Evolutionary conservation across 2,113 vertebrate genomes (phyloP), one percentile per base, ranked within the genome.

Genomic region (Burhinus oedicnemus): DNA sequence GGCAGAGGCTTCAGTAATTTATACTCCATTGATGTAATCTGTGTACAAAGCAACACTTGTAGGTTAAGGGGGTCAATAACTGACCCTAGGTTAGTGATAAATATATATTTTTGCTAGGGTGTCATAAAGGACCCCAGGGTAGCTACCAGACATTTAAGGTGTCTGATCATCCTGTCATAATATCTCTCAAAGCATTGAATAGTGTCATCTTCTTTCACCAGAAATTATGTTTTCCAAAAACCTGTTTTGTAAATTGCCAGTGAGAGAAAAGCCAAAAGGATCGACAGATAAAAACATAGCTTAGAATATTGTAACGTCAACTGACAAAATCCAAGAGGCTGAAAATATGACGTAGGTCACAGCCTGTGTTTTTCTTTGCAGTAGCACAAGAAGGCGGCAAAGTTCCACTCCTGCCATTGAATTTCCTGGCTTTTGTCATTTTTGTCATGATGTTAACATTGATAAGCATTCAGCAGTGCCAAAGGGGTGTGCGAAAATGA

Each of bases 361-460:
- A 85, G 42, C 15, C 22, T 42, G 12, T 40, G 21, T 34, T 95
- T 86, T 87, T 36, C 40, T 93, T 92, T n/a, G 40, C 65, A 69
- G 34, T n/a, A 54, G 44, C 44, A 66, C 27, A 79, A 65, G 52
- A 57, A 30, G 40, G 12, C 5, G 13, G 32, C 42, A 64, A 88
- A 93, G 52, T 90, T 91, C 66, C 49, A 66, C 40, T 76, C 30
- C 54, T 89, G 49, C 9, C 25, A 29, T 38, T 54, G 66, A 94
- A 83, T 93, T 93, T 89, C 60, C 42, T 69, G 51, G 27, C 45
- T 92, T 96, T 96, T 84, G 74, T 87, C 2, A 83, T 83, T 93
- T 96, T 94, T 93, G 47, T 94, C 61, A 91, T 72, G 86, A 92
- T 94, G 76, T 93, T 94, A 87, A 82, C 89, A 83, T 87, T 96